Percentiles rank a stretch among this genome's conserved stretches.
Conservation (phyloP, 2,888 invertebrate genomes). For the Cosmia pyralina region DNA sequence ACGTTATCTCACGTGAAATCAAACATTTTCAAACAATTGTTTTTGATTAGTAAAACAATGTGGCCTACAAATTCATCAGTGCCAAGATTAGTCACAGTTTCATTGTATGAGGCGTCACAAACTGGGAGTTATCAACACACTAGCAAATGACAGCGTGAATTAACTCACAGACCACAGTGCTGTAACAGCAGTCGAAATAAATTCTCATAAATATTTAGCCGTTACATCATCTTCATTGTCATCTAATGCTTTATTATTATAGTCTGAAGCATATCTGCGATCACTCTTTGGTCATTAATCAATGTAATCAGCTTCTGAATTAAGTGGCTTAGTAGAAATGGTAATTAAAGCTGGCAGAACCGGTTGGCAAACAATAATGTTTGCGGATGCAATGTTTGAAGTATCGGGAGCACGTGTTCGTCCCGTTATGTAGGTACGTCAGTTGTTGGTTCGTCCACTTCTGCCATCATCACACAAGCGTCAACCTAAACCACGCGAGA, state of each 20-base stretch:
- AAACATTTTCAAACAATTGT: conserved; percentile 74
- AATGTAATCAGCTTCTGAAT: conserved; percentile 52
- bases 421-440: conserved; percentile 66
- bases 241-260: conserved; percentile 31
- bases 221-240: conserved; percentile 49
- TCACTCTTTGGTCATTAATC: conserved; percentile 52
- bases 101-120: conserved; percentile 69
- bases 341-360: conserved; percentile 61
- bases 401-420: conserved; percentile 71
- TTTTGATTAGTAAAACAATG: conserved; percentile 78
- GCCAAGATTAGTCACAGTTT: conserved; percentile 70
- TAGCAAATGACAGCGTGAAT: conserved; percentile 57
- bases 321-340: conserved; percentile 63
- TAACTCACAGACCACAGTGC: conserved; percentile 49
- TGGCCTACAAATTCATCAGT: conserved; percentile 77
- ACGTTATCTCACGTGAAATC: conserved; percentile 71
- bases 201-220: conserved; percentile 26
- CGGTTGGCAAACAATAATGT: conserved; percentile 69
- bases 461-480: conserved; percentile 53
- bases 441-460: conserved; percentile 41
- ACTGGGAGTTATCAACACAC: conserved; percentile 71
- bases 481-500: conserved; percentile 60
- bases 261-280: conserved; percentile 16
- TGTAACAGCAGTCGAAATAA: conserved; percentile 34
- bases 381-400: conserved; percentile 70